A percentile compares a stretch with the other conserved stretches of the same genome.
Conservation (phyloP, 2,797 vertebrate species). For the Manis pentadactyla region DNA sequence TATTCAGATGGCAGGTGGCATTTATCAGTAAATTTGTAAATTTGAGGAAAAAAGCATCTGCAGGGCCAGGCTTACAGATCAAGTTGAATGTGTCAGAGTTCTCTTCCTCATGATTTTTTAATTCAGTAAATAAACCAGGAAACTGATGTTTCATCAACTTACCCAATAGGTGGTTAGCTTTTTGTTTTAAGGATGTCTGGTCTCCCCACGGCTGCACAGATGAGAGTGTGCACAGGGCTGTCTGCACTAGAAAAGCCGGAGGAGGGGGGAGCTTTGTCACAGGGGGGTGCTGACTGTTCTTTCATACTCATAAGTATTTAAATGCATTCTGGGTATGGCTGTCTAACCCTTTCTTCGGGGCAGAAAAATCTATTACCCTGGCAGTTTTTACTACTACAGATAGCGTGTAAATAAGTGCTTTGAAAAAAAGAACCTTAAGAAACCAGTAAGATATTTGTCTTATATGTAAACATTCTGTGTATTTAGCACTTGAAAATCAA, state of each 20-base stretch:
- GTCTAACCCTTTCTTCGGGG: background rate
- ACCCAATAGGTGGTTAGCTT: background rate
- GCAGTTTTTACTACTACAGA: slow-evolving; percentile 37
- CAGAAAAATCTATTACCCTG: background rate
- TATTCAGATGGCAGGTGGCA: background rate
- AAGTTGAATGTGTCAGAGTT: background rate
- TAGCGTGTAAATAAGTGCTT: slow-evolving; percentile 64
- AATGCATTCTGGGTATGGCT: background rate
- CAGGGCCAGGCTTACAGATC: background rate
- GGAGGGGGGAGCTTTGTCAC: background rate
- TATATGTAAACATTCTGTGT: background rate
- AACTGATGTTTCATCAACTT: background rate
- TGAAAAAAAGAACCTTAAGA: slow-evolving; percentile 6
- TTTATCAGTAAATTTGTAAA: background rate
- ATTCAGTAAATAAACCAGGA: background rate
- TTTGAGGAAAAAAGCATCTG: background rate
- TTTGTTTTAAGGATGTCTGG: background rate
- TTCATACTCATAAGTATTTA: background rate
- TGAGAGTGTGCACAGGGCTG: background rate
- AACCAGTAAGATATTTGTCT: slow-evolving; percentile 36
- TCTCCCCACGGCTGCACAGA: background rate
- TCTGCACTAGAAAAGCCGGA: background rate
- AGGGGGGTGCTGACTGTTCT: background rate
- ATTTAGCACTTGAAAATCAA: slow-evolving; percentile 66
- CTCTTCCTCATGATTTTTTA: background rate